A percentile compares a stretch with the other conserved stretches of the same genome.
Evolutionary conservation across 2,888 invertebrate genomes (phyloP).

Genomic region (Lydus trimaculatus): DNA sequence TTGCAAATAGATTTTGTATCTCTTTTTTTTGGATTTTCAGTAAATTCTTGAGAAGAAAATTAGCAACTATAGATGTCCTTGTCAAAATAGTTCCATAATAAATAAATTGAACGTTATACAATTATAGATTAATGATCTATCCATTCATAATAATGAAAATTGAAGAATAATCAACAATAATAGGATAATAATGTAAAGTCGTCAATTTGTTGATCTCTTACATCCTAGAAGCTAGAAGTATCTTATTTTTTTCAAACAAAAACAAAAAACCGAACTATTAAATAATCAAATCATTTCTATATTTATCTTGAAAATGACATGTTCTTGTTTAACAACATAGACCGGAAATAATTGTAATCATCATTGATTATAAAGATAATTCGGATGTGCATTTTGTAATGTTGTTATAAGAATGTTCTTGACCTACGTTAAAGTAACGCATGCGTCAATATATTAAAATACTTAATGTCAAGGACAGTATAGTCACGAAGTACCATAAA

Average conservation of each 20-base stretch:
- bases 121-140: background rate
- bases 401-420: slow-evolving; percentile 23
- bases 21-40: no score
- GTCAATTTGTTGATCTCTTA: background rate
- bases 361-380: background rate
- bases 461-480: slow-evolving; percentile 29
- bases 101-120: background rate
- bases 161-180: background rate
- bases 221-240: background rate
- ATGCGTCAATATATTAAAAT: slow-evolving; percentile 18
- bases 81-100: background rate
- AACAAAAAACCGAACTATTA: background rate
- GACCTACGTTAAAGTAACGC: slow-evolving; percentile 30
- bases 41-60: background rate
- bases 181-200: background rate
- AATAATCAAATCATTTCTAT: background rate
- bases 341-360: background rate
- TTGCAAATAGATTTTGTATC: no score
- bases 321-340: background rate
- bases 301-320: background rate
- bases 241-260: background rate
- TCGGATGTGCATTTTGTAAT: background rate
- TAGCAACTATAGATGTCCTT: background rate
- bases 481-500: slow-evolving; percentile 22
- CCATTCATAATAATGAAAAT: background rate